Evolutionary conservation across 2,888 invertebrate genomes (phyloP).

Genomic region (Aradus depressus): DNA sequence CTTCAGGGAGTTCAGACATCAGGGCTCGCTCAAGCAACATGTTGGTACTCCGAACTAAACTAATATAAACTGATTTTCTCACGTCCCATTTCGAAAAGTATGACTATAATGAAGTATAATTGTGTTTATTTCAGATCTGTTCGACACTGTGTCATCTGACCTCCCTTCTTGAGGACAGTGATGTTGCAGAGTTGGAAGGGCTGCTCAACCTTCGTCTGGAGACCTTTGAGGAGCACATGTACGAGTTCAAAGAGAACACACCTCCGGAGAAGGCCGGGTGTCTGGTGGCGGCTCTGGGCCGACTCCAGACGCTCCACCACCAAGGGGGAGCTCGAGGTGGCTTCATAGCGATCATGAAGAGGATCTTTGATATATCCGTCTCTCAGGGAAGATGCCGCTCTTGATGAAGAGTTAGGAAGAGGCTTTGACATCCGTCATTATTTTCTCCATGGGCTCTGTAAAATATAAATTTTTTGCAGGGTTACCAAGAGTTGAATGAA

Average conservation of each 20-base stretch:
- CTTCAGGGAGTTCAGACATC: slow-evolving; percentile 74
- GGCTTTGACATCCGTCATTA: no score
- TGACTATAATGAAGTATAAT: no score
- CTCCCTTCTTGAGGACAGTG: slow-evolving; percentile 45
- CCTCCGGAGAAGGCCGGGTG: slow-evolving; percentile 39
- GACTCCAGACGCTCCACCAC: slow-evolving; percentile 21
- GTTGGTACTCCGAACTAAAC: slow-evolving; percentile 30
- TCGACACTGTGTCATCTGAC: slow-evolving; percentile 61
- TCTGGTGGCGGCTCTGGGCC: slow-evolving; percentile 34
- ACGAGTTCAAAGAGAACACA: slow-evolving; percentile 36
- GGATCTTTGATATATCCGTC: no score
- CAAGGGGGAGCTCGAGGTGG: no score
- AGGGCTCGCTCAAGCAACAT: slow-evolving; percentile 75
- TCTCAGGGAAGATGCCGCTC: no score
- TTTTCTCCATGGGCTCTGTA: no score
- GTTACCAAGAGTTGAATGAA: no score
- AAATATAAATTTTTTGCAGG: no score
- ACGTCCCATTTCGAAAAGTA: slow-evolving; percentile 18
- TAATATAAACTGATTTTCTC: slow-evolving; percentile 1
- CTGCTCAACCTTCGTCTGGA: slow-evolving; percentile 41
- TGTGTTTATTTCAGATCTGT: slow-evolving; percentile 52
- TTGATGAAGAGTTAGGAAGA: no score
- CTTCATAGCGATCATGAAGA: no score
- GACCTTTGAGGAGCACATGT: slow-evolving; percentile 36
- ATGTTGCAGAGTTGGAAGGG: slow-evolving; percentile 46